Evolutionary conservation across 2,113 vertebrate species (phyloP).

Genomic region (Bubalus kerabau): DNA sequence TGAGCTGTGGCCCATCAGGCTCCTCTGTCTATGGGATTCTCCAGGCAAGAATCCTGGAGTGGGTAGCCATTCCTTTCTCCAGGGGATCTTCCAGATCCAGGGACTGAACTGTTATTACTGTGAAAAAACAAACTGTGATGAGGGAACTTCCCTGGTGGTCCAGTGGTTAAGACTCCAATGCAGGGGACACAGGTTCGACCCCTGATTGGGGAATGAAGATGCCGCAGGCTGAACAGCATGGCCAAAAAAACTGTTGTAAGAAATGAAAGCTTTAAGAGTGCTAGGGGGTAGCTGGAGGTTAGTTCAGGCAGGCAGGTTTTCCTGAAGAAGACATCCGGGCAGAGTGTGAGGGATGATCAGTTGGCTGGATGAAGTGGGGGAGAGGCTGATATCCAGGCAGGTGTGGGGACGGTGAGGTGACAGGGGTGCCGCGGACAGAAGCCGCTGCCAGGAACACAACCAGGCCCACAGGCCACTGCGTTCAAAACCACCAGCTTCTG

Average conservation of each 20-base stretch:
- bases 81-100: neutral
- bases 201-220: neutral
- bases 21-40: neutral
- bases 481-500: neutral
- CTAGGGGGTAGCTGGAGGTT: rapidly evolving
- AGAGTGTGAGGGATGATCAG: neutral
- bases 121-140: neutral
- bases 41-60: neutral
- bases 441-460: rapidly evolving
- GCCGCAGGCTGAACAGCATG: neutral
- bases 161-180: neutral
- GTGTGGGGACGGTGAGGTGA: neutral
- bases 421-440: neutral
- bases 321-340: rapidly evolving
- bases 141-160: neutral
- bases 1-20: neutral
- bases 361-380: neutral
- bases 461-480: rapidly evolving
- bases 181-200: neutral
- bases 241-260: neutral
- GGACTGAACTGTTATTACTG: neutral
- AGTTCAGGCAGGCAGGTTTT: neutral
- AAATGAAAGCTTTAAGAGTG: neutral
- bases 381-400: rapidly evolving
- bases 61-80: neutral